Percentiles rank a stretch among this genome's conserved stretches.
Conservation (phyloP, 2,113 vertebrate genomes). For the Bos javanicus region DNA sequence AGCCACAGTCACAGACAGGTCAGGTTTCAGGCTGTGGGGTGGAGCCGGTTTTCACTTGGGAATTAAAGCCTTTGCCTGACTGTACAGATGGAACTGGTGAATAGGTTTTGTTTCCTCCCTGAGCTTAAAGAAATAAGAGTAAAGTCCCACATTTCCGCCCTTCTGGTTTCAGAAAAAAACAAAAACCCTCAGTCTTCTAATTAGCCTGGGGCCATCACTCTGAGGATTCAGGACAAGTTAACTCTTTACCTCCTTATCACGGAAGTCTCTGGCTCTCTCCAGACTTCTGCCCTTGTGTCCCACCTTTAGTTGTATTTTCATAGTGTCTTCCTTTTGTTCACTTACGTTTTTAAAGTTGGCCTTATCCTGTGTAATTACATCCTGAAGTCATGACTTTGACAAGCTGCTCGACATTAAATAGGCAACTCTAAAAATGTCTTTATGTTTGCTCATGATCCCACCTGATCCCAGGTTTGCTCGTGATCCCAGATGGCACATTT, state of each 20-base stretch:
- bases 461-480: background rate
- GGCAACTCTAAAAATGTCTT: background rate
- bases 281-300: too few relatives aligned
- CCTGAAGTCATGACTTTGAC: background rate
- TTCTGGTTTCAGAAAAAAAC: background rate
- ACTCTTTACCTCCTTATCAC: background rate
- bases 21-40: constrained; percentile 33
- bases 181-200: constrained; percentile 14
- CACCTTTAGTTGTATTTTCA: background rate
- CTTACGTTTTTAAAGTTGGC: background rate
- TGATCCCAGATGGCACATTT: background rate
- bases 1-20: background rate
- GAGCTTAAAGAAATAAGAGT: constrained; percentile 48
- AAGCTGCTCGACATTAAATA: background rate
- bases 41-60: background rate
- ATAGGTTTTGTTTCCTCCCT: constrained; percentile 48
- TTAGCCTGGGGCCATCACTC: background rate
- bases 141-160: constrained; percentile 1
- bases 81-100: background rate
- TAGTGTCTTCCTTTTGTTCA: background rate
- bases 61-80: background rate
- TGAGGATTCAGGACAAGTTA: background rate
- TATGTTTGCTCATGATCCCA: background rate
- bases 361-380: background rate
- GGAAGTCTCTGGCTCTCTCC: background rate